Evolutionary conservation across 2,797 vertebrate species (phyloP), one percentile per base, ranked within the genome.

Genomic region (Cirrhinus molitorella): DNA sequence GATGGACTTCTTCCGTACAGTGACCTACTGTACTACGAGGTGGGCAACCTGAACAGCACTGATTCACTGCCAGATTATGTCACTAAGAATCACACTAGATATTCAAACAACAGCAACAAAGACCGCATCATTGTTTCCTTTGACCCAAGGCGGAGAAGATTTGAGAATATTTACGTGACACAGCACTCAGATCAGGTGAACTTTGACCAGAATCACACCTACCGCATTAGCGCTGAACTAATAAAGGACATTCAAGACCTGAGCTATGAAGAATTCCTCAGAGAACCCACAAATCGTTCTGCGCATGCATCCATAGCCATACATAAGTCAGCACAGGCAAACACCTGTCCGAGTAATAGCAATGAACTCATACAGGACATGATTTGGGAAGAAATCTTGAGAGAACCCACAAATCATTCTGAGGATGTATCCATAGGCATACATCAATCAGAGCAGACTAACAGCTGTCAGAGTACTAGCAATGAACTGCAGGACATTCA

Each of bases 61-160:
- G 0, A 37, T 0, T 2, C 45, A 81, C 82, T 9, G 19, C 72
- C 7, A 5, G 0, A 16, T 19, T 47, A 85, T 4, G 34, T 87
- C 23, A 10, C 6, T 6, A 1, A 66, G 40, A 31, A 70, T 0
- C 37, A 84, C 10, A 67, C 25, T 0, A 11, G 57, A 14, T 4
- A 0, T 11, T 17, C 16, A 14, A 63, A 72, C 8, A 1, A 49
- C 43, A 79, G 83, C 28, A 88, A 86, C 40, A 79, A 8, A 13
- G 87, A 87, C 49, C 87, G 87, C 5, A 78, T 87, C 23, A 75
- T 87, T 17, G 49, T 83, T 53, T 43, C 49, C 4, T 21, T 73
- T n/a, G 14, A 19, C 0, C 7, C 23, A 37, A 25, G 0, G 8
- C 10, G 8, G 21, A 25, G 7, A 0, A 49, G 23, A 0, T 70